Evolutionary conservation across 2,888 invertebrate genomes (phyloP), one percentile per base, ranked within the genome.

Genomic region (Lithophane socia): DNA sequence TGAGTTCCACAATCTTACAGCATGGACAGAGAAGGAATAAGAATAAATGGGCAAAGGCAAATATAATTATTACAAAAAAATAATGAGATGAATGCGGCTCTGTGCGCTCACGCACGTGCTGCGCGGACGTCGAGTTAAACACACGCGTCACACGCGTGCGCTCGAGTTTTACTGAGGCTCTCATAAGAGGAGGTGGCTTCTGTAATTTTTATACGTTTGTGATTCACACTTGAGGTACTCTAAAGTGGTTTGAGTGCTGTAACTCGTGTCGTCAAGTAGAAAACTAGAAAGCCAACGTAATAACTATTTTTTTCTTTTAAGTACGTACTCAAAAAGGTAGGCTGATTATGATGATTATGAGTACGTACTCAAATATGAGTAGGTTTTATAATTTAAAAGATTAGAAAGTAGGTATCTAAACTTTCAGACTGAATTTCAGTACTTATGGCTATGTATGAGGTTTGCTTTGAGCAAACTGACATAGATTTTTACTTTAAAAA

Each of bases 61-160:
- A 18, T 49, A 52, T 18, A 52, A 52, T n/a, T n/a, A 56, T 9
- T 2, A n/a, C 21, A 0, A 56, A n/a, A n/a, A 56, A 56, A 4
- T 56, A n/a, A n/a, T 12, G 1, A 56, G 12, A 12, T 5, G 56
- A 84, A 58, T 82, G n/a, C 76, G 65, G 44, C 29, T 4, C 82
- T 82, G 77, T 56, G 7, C 13, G 21, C 13, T 2, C 37, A 49
- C 66, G 88, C 91, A 90, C 90, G 90, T 91, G 92, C 85, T 84
- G 78, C 79, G 61, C 73, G 71, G 58, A 10, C 47, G 72, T 18
- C 52, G 21, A 49, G 58, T 56, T 52, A 61, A 13, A 58, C 67
- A 44, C 82, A 83, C 74, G 86, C 83, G 42, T 63, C 63, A 56
- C 8, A 64, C 71, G 71, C 86, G 54, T 86, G 83, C 61, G 83